Base-by-base conservation (phyloP, 1,140 invertebrate genomes). In the Mycetomoellerius zeteki region DNA sequence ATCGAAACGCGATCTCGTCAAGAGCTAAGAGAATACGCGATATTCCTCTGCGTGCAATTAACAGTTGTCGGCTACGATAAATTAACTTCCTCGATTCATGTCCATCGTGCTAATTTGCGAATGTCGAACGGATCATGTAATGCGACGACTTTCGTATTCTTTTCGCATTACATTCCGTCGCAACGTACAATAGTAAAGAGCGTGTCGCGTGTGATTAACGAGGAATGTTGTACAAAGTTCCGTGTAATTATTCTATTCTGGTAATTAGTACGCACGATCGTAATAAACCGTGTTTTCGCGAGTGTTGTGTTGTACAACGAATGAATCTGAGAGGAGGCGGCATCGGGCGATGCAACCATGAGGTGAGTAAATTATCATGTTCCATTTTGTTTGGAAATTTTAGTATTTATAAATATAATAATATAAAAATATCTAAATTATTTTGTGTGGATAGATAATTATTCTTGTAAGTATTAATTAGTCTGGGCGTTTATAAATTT, bases 21-120 rank as follows among this genome's bases (percentile, higher is more conserved):
- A 69, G 65, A 50, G 37, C 37, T 69, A 69, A 69, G 37, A 69
- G 65, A 69, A 47, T 27, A 19, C 33, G 33, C n/a, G 64, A 67
- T 58, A 24, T 21, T 67, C 43, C 64, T 67, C 64, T 21, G 10
- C n/a, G 7, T 8, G 43, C 21, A 69, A 69, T 69, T 16, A 50
- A 50, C 14, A 50, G 47, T 69, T 69, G 24, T 21, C 33, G 0
- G 64, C n/a, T 5, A 65, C 65, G 65, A 69, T 50, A 50, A 69
- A 69, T 69, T 16, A 27, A 50, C 37, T 27, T 24, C 50, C 14
- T 24, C 65, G 37, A 47, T 67, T 67, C n/a, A 10, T 3, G 19
- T 33, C 30, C 19, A 8, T 21, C 33, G 6, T 50, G 14, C 37
- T 69, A 69, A 69, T 50, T 50, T 24, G 5, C n/a, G n/a, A n/a